phyloP scores from a whole-genome alignment of 2,797 vertebrate species.

The Vireo griseus region DNA sequence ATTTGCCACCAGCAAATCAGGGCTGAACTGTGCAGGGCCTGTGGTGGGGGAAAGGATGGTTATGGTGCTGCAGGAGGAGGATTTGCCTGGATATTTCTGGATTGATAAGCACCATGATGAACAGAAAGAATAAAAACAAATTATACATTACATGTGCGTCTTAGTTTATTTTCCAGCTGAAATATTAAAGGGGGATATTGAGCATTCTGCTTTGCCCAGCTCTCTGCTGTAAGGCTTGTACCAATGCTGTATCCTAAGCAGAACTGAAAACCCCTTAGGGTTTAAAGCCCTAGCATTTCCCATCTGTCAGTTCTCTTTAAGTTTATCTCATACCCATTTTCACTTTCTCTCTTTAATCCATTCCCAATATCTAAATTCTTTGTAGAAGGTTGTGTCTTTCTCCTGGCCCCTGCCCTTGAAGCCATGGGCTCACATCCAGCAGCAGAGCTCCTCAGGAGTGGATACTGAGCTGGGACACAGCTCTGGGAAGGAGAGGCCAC shows the following conservation, averaged over 20 bases:
- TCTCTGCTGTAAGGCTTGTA: not conserved
- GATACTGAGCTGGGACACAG: not conserved
- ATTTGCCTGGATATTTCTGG: not conserved
- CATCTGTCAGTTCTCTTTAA: slow-evolving; percentile 17
- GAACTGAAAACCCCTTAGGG: not conserved
- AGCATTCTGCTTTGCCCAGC: not conserved
- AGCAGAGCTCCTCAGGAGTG: not conserved
- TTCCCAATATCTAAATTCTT: not conserved
- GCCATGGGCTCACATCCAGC: accelerated
- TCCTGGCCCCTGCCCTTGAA: not conserved
- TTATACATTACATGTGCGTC: not conserved
- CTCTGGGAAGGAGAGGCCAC: accelerated
- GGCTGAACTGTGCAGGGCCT: not conserved
- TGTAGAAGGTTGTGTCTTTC: not conserved
- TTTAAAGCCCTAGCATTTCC: not conserved
- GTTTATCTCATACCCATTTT: not conserved
- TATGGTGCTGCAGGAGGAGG: not conserved
- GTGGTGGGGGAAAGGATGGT: accelerated
- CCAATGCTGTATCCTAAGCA: not conserved
- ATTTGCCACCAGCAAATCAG: not conserved
- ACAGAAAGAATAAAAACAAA: not conserved
- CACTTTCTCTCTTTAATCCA: not conserved
- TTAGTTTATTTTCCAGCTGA: slow-evolving; percentile 10
- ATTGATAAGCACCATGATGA: not conserved
- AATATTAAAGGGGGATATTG: not conserved